A percentile compares a stretch with the other conserved stretches of the same genome.
These are phyloP conservation scores for Mustelus asterias DNA, from an alignment of 2,113 vertebrate genomes.

Conservation along the genomic window DNA sequence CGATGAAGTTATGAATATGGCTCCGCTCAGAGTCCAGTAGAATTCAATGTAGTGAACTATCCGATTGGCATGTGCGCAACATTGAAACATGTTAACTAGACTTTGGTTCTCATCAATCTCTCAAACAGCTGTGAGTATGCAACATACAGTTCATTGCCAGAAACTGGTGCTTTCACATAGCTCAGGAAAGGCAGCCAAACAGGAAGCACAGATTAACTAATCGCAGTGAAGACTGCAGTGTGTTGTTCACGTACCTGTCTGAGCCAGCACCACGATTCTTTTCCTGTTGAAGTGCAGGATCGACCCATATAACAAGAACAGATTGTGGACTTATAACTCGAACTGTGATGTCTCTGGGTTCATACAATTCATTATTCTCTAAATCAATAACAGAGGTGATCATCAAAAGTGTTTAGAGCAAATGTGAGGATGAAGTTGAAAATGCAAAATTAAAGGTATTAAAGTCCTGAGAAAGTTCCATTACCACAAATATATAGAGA, in stretches of 20 bases:
- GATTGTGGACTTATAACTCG: constrained; percentile 93
- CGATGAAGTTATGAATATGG: too few species aligned
- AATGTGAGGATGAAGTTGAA: neutral
- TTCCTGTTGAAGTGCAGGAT: constrained; percentile 74
- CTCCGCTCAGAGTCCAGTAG: neutral
- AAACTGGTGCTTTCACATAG: neutral
- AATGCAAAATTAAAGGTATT: neutral
- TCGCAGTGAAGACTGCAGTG: neutral
- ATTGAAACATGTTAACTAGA: neutral
- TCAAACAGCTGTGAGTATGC: neutral
- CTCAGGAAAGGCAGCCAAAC: neutral
- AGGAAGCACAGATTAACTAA: neutral
- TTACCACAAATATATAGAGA: neutral
- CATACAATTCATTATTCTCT: constrained; percentile 75
- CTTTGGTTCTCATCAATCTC: neutral
- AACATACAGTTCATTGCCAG: neutral
- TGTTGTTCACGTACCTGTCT: constrained; percentile 52
- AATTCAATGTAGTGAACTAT: neutral
- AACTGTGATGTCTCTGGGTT: constrained; percentile 75
- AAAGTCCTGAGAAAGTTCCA: neutral
- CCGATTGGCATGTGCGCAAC: neutral
- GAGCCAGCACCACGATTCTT: constrained; percentile 52
- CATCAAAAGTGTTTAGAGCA: neutral
- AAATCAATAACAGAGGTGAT: constrained; percentile 42
- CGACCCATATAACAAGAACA: constrained; percentile 86